These are phyloP conservation scores for Philopedon plagiatum DNA, from an alignment of 2,888 invertebrate genomes.

Conservation along the genomic window DNA sequence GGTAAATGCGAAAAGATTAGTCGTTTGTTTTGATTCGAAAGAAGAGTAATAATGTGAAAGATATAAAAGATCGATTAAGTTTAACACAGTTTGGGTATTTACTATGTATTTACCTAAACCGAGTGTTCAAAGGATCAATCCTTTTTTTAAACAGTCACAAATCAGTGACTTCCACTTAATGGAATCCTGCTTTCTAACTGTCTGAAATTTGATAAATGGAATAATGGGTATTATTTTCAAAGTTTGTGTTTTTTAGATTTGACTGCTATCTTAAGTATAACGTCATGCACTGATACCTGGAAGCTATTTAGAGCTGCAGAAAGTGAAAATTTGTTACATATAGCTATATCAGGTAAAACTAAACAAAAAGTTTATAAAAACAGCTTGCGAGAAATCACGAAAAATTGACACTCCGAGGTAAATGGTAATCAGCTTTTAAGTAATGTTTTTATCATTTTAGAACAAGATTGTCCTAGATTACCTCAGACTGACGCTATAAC, in stretches of 20 bases:
- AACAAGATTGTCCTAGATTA: constrained; percentile 84
- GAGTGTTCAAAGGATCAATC: too few relatives aligned
- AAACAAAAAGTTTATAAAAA: too few relatives aligned
- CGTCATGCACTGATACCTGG: constrained; percentile 85
- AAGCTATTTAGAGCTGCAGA: constrained; percentile 75
- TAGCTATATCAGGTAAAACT: constrained; percentile 78
- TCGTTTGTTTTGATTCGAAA: background rate
- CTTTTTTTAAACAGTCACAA: too few relatives aligned
- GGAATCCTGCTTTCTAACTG: too few relatives aligned
- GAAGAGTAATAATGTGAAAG: too few relatives aligned
- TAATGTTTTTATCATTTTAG: constrained; percentile 63
- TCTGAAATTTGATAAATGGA: too few relatives aligned
- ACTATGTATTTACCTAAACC: too few relatives aligned
- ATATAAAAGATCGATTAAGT: too few relatives aligned
- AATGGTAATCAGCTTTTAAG: background rate
- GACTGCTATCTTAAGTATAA: constrained; percentile 80
- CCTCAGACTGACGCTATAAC: constrained; percentile 79
- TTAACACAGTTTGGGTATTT: too few relatives aligned
- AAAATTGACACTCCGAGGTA: background rate
- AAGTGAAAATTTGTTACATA: constrained; percentile 77
- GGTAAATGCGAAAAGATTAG: constrained; percentile 68
- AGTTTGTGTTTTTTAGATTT: constrained; percentile 72
- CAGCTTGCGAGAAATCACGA: too few relatives aligned
- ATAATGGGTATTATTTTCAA: too few relatives aligned
- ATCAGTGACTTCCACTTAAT: too few relatives aligned